Evolutionary conservation across 2,888 invertebrate genomes (phyloP).

Genomic region (Eristalis arbustorum): DNA sequence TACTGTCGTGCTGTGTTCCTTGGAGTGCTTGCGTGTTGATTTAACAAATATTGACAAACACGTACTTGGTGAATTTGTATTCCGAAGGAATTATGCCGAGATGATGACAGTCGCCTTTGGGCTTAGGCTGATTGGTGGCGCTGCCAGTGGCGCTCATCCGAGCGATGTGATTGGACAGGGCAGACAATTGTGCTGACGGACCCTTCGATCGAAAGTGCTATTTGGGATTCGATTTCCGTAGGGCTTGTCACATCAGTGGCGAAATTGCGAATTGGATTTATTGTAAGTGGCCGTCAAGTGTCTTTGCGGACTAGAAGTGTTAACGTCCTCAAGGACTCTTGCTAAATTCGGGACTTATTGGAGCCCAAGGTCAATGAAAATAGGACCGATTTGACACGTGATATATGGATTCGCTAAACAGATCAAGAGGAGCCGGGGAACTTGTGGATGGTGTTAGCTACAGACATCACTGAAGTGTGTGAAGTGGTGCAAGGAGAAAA

Average conservation of each 20-base stretch:
- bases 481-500: too few relatives aligned
- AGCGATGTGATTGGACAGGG: neutral
- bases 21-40: neutral
- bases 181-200: neutral
- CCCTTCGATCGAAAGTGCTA: neutral
- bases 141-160: neutral
- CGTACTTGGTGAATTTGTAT: neutral
- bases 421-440: too few relatives aligned
- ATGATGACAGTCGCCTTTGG: neutral
- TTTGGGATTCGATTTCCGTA: neutral
- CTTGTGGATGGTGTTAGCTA: too few relatives aligned
- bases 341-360: too few relatives aligned
- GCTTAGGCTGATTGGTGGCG: neutral
- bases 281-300: too few relatives aligned
- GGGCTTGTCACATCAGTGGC: neutral
- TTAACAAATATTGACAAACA: slow-evolving; percentile 1
- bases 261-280: too few relatives aligned
- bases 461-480: too few relatives aligned
- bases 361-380: too few relatives aligned
- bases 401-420: too few relatives aligned
- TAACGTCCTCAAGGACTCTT: too few relatives aligned
- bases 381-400: too few relatives aligned
- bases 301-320: too few relatives aligned
- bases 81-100: neutral
- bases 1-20: neutral